These are phyloP conservation scores for Chaetophractus vellerosus DNA, from an alignment of 2,797 vertebrate genomes.

Conservation along the genomic window DNA sequence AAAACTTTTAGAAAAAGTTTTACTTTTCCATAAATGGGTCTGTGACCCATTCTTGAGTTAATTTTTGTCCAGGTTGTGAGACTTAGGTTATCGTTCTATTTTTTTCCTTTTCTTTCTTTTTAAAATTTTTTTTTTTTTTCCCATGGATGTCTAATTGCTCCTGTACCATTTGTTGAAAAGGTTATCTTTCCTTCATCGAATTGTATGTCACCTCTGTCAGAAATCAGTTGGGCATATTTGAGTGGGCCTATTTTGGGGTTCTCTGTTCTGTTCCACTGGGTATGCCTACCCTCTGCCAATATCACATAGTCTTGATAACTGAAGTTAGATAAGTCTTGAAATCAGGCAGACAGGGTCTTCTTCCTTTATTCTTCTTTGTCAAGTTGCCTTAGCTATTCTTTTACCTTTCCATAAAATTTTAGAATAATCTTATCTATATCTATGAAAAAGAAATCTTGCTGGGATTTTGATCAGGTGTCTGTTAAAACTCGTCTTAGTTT, in stretches of 20 bases:
- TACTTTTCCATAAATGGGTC: too few relatives aligned
- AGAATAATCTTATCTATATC: background rate
- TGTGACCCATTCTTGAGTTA: background rate
- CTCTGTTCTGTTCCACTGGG: background rate
- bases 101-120: background rate
- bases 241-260: background rate
- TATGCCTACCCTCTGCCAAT: background rate
- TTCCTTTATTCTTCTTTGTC: background rate
- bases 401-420: conserved; percentile 33
- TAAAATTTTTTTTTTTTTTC: background rate
- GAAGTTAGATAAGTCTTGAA: background rate
- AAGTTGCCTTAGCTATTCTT: background rate
- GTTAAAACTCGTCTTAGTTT: background rate
- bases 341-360: background rate
- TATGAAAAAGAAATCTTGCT: background rate
- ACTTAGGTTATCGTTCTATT: background rate
- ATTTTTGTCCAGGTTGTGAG: background rate
- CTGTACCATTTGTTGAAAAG: background rate
- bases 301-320: conserved; percentile 17
- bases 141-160: background rate
- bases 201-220: background rate
- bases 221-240: background rate
- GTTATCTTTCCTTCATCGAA: background rate
- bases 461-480: background rate
- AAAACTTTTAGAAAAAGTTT: too few relatives aligned